Evolutionary conservation across 2,888 invertebrate genomes (phyloP).

Genomic region (Alviniconcha strummeri): DNA sequence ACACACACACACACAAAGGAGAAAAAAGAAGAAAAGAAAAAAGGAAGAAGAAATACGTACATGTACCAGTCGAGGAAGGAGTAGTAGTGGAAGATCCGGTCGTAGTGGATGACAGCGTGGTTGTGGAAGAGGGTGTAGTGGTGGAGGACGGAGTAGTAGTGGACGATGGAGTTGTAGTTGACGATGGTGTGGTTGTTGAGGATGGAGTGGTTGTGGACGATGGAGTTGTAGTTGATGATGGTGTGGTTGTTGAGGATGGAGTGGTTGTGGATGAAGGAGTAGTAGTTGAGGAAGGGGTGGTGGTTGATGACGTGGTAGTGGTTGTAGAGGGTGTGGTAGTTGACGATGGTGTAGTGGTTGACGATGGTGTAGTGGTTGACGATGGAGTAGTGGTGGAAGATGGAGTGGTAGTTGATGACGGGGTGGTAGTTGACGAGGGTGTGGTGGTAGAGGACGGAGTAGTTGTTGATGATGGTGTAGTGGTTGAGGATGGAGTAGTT

Average conservation of each 20-base stretch:
- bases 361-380: no score
- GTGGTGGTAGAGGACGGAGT: no score
- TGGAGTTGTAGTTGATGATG: neutral
- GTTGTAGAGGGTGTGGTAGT: neutral
- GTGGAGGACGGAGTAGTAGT: neutral
- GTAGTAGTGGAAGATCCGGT: neutral
- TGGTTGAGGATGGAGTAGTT: no score
- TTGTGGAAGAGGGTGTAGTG: neutral
- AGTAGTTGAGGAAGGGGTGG: neutral
- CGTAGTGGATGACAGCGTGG: neutral
- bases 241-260: neutral
- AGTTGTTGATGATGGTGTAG: no score
- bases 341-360: neutral
- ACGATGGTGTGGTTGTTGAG: neutral
- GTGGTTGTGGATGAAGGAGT: neutral
- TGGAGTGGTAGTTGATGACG: no score
- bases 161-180: neutral
- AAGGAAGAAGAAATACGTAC: no score
- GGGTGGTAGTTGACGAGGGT: no score
- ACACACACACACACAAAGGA: no score
- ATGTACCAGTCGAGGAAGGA: no score
- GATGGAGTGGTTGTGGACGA: neutral
- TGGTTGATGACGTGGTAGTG: neutral
- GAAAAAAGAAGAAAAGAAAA: no score
- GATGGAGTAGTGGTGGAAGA: no score